These are phyloP conservation scores for Sciaenops ocellatus DNA, from an alignment of 2,797 vertebrate genomes.

Conservation along the genomic window DNA sequence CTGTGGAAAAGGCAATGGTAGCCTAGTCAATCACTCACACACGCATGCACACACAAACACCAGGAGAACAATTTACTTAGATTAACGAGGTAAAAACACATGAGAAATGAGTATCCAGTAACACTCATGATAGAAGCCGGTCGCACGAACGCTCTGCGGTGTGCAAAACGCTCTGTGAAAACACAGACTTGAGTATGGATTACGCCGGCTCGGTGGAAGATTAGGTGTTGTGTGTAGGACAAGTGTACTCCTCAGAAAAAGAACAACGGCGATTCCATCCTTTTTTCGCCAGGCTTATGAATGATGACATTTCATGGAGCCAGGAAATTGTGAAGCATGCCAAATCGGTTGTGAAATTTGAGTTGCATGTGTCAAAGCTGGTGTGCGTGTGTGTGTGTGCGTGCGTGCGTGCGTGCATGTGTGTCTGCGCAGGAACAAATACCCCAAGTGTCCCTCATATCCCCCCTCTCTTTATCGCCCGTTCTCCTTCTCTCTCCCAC, in stretches of 20 bases:
- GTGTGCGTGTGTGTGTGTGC: neutral
- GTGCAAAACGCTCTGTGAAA: constrained; percentile 43
- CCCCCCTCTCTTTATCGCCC: constrained; percentile 20
- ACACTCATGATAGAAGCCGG: constrained; percentile 22
- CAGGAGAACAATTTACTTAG: constrained; percentile 43
- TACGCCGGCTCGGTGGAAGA: constrained; percentile 56
- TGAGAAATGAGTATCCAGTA: constrained; percentile 49
- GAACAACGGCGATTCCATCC: constrained; percentile 39
- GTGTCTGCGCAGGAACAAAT: constrained; percentile 18
- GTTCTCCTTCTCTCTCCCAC: constrained; percentile 30
- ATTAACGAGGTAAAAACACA: constrained; percentile 59
- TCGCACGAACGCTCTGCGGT: constrained; percentile 21
- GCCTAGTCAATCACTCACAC: constrained; percentile 34
- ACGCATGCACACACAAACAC: constrained; percentile 9
- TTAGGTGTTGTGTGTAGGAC: constrained; percentile 52
- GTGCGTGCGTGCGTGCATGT: neutral
- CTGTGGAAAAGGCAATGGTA: constrained; percentile 35
- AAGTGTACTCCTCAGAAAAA: constrained; percentile 48
- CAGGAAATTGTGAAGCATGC: constrained; percentile 61
- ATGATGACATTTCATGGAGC: constrained; percentile 59
- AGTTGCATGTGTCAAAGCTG: constrained; percentile 57
- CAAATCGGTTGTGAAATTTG: constrained; percentile 69
- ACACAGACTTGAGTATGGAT: constrained; percentile 63
- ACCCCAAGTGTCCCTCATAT: constrained; percentile 27
- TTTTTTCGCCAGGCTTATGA: constrained; percentile 52